Conservation (phyloP, 2,888 invertebrate species). For the Calliphora vomitoria region DNA sequence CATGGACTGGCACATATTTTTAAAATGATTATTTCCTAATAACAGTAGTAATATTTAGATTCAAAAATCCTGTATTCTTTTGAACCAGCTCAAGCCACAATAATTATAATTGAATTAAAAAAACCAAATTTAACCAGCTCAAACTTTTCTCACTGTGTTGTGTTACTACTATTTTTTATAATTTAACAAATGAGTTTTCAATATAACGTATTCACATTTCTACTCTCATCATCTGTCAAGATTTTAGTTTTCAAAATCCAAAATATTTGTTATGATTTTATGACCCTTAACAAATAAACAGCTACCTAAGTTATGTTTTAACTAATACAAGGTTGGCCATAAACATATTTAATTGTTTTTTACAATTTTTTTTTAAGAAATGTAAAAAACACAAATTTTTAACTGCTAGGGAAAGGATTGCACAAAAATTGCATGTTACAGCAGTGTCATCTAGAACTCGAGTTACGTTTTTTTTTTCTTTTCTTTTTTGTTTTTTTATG, state of each 20-base stretch:
- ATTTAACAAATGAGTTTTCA: no score
- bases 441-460: conserved; percentile 38
- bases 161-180: no score
- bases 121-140: no score
- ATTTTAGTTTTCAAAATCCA: conserved; percentile 5
- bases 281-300: conserved; percentile 32
- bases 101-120: no score
- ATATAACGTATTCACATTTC: no score
- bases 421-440: conserved; percentile 81
- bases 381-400: conserved; percentile 44
- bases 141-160: no score
- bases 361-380: conserved; percentile 35
- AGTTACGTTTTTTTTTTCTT: conserved; percentile 11
- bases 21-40: no score
- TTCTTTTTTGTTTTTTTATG: conserved; percentile 43
- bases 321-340: conserved; percentile 21
- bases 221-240: not conserved
- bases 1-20: no score
- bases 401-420: conserved; percentile 78
- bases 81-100: no score
- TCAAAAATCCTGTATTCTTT: no score
- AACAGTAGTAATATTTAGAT: no score
- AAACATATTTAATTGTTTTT: conserved; percentile 43
- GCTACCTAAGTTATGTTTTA: conserved; percentile 42
- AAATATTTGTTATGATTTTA: not conserved